Evolutionary conservation across 2,113 vertebrate species (phyloP), one percentile per base, ranked within the genome.

Genomic region (Oxyruncus cristatus): DNA sequence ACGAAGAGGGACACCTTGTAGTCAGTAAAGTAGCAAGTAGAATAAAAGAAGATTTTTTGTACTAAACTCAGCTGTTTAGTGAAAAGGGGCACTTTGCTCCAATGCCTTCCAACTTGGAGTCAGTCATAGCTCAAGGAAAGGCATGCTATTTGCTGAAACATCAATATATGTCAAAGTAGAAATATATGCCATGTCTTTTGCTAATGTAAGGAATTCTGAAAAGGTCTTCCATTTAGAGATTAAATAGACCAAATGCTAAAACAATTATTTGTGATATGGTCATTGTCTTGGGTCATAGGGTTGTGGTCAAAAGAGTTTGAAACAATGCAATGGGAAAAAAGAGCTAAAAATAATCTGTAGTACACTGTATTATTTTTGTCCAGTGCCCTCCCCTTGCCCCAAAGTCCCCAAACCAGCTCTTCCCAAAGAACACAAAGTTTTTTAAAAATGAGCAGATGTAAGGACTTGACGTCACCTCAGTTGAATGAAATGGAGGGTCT

Each of bases 401-500:
- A 14, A 80, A 77, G 16, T 49, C 27, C 18, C 26, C 37, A 55
- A 85, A 39, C 5, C 9, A 76, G 17, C 41, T 91, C 7, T 86
- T 88, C 17, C 15, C 9, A 55, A 90, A 22, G 10, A 84, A 83
- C 6, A 5, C 20, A 32, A 77, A 88, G 20, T 86, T 74, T 71
- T 56, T 14, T 24, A 88, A 63, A 77, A 86, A 81, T 53, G 18
- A 88, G 27, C 65, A 92, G 93, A 88, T 90, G 37, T 65, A 39
- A 85, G 59, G 12, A 81, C 72, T 90, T 92, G 79, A 93, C 21
- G 11, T 94, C 79, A 81, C 26, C 26, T 93, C 56, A 81, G 15
- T 21, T 82, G 85, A 85, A 85, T 62, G 47, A 86, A 85, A 91
- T 83, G n/a, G 32, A 66, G 30, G 5, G 24, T 93, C 61, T 96